Evolutionary conservation across 1,140 invertebrate species (phyloP), one percentile per base, ranked within the genome.

Genomic region (Bombus balteatus): DNA sequence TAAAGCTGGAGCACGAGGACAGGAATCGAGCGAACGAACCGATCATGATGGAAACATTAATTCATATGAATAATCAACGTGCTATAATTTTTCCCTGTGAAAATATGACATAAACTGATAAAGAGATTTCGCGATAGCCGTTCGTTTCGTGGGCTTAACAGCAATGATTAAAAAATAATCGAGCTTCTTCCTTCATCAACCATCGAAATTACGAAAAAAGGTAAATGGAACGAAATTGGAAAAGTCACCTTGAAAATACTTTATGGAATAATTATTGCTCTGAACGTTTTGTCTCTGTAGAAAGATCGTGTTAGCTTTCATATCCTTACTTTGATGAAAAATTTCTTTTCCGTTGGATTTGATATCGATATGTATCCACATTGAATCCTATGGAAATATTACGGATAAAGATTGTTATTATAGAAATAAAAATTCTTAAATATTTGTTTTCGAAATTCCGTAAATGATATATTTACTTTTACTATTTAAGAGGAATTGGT

Each of bases 21-120:
- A 25, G 39, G 9, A 43, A 78, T 34, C 32, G 25, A 47, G 22
- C n/a, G 18, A 78, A 65, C 43, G 15, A 34, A 34, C 13, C 9
- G 28, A 43, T 43, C n/a, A 39, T 9, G 39, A 34, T 32, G 62
- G 22, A 78, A 4, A 41, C 28, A 68, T 66, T 79, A 79, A 66
- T 79, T 79, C 32, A 32, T 22, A 79, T 68, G 22, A 70, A 53
- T 53, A 70, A 70, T 53, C 12, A 53, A 70, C 34, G 25, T 15
- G 32, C 32, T 53, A 80, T 43, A 71, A 71, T 81, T 71, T 81
- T 53, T 80, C 41, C 34, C 10, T 43, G 62, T 32, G 62, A 66
- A 66, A 43, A 47, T 34, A 37, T 37, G 37, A 80, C 15, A 43
- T 43, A 37, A 18, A 68, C 18, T 37, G 18, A 39, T 53, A 32